Conservation (phyloP, 2,797 vertebrate species). For the Eulemur albifrons region DNA sequence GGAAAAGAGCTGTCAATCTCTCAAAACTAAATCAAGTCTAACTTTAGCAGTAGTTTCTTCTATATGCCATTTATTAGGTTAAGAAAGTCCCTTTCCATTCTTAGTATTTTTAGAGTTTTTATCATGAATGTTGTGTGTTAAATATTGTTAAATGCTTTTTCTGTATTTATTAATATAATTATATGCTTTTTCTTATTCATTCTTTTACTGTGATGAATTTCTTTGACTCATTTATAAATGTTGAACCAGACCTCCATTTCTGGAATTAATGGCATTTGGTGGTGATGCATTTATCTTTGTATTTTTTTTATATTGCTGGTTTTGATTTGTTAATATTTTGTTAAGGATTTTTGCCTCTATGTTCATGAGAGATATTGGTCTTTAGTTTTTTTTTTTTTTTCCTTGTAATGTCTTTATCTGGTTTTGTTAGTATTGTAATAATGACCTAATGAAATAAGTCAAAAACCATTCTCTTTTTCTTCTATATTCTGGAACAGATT, state of each 20-base stretch:
- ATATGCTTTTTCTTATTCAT: not conserved
- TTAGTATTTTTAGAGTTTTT: no score
- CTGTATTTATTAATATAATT: not conserved
- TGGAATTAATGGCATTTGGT: not conserved
- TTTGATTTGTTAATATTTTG: not conserved
- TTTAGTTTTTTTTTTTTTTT: not conserved
- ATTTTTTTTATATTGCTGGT: not conserved
- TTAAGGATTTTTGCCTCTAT: not conserved
- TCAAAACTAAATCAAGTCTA: not conserved
- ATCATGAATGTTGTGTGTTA: not conserved
- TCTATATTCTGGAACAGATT: not conserved
- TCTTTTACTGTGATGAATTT: not conserved
- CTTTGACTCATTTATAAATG: not conserved
- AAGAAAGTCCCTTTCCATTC: not conserved
- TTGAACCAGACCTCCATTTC: not conserved
- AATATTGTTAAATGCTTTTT: not conserved
- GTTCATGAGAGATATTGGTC: not conserved
- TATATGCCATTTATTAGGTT: not conserved
- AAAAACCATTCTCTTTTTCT: not conserved
- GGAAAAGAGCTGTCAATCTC: not conserved
- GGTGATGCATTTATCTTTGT: not conserved
- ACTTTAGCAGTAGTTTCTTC: not conserved
- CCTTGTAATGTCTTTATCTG: not conserved
- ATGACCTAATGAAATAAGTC: not conserved
- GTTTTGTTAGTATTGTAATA: not conserved